phyloP scores from a whole-genome alignment of 2,888 invertebrate genomes.

The Eulithis prunata region DNA sequence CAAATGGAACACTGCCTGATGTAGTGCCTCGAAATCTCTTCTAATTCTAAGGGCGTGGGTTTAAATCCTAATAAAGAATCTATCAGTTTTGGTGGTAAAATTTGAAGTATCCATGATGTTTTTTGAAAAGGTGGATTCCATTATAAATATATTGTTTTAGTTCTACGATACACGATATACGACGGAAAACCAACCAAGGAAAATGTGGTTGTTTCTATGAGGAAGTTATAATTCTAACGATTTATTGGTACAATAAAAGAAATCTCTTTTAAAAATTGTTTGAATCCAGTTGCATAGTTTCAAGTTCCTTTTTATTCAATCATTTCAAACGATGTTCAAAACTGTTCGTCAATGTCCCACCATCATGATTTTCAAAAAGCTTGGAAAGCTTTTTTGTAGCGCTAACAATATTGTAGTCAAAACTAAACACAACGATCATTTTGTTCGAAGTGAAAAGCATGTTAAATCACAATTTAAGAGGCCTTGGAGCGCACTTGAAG shows the following conservation, averaged over 20 bases:
- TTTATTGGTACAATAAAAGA: conserved; percentile 52
- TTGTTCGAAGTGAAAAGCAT: conserved; percentile 35
- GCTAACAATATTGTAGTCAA: too few species aligned
- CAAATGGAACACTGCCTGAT: conserved; percentile 28
- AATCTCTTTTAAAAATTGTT: conserved; percentile 27
- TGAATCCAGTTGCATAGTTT: neutral
- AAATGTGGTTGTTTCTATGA: conserved; percentile 44
- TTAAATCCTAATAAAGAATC: neutral
- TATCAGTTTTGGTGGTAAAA: neutral
- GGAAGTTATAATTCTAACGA: conserved; percentile 50
- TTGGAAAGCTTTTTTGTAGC: too few species aligned
- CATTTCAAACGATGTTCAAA: neutral
- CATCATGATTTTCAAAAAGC: too few species aligned
- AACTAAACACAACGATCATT: neutral
- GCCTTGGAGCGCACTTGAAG: conserved; percentile 46
- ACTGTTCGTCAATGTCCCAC: neutral
- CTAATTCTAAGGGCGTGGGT: conserved; percentile 1
- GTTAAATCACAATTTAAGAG: conserved; percentile 43
- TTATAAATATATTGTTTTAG: too few species aligned
- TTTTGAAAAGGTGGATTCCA: too few species aligned
- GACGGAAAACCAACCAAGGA: conserved; percentile 19
- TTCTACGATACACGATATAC: too few species aligned
- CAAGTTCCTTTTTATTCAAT: neutral
- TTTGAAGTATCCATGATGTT: too few species aligned
- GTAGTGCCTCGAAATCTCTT: neutral